Evolutionary conservation across 2,797 vertebrate genomes (phyloP), one percentile per base, ranked within the genome.

Genomic region (Chaenodraco wilsoni): DNA sequence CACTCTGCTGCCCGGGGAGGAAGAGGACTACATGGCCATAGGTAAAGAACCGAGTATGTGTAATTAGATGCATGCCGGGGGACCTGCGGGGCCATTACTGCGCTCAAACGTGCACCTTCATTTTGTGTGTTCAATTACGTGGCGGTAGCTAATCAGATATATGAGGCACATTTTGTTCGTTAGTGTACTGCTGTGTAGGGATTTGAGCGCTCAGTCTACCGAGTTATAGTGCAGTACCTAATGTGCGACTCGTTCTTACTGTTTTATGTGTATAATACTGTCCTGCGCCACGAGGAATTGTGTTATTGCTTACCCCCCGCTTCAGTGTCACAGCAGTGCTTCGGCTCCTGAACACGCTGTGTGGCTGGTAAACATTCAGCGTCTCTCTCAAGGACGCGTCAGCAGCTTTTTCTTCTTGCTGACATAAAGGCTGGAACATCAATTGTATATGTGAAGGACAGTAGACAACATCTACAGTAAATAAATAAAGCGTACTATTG

Each of bases 21-120:
- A 81, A 6, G 94, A 96, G 82, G 95, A 95, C 88, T 96, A 95
- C 93, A 93, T 96, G 86, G 95, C 94, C 70, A 95, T 96, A 91
- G 96, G 96, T 96, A 95, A 77, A 58, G 23, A 37, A 74, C 65
- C 13, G 21, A 74, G 64, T 67, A 48, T 54, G 17, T 43, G 49
- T 89, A 82, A 88, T 90, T 74, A 84, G 70, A 77, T 58, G 60
- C n/a, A 46, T 65, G 68, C 72, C 46, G 9, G 19, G 55, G 65
- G 76, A 49, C 65, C 64, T 71, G 33, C 23, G 21, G 33, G 27
- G 69, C 48, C n/a, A 4, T 74, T 77, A 65, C 17, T 68, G 57
- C 57, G 33, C 58, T 66, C 23, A 72, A 86, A 77, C 57, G 37
- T 50, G 23, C 52, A 69, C 78, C 72, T 82, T 86, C 41, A 90